Evolutionary conservation across 2,113 vertebrate genomes (phyloP), one percentile per base, ranked within the genome.

Genomic region (Pipa parva): DNA sequence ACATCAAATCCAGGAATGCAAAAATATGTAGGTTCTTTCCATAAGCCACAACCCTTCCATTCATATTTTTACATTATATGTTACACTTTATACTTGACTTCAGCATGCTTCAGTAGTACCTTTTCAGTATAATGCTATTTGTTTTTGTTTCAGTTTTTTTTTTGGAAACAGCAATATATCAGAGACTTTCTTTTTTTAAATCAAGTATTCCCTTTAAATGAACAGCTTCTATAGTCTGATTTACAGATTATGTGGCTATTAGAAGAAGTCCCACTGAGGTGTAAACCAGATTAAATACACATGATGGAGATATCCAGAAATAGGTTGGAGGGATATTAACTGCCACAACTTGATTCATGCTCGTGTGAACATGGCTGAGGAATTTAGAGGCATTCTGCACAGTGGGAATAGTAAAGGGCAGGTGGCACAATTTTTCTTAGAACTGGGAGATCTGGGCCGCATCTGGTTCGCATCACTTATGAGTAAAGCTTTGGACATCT

Each of bases 391-490:
- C 65, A 49, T 59, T 60, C 45, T 48, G 24, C 84, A 9, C 63
- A 66, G 59, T 5, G 71, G 81, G 71, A 75, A 78, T 57, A 67
- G 71, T 63, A 77, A 87, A 80, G 86, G 88, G 84, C 82, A 90
- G 87, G 88, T 88, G 87, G 85, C 79, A 73, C 73, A 83, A 88
- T 89, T 88, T 81, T 80, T 84, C 71, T 71, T 26, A 0, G 75
- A 89, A 90, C 88, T 21, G 66, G 36, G 48, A 78, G 76, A 84
- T 87, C 83, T 90, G 89, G 91, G 90, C 91, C 87, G 84, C 92
- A 94, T 92, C 88, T 93, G 92, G 80, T 93, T 93, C 86, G 71
- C 89, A 91, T 94, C 90, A 92, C 87, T 87, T 89, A 86, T 85
- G 90, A 92, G 90, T 88, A 92, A 81, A 87, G 87, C 88, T 85